Evolutionary conservation across 1,140 invertebrate genomes (phyloP).

Genomic region (Halictus rubicundus): DNA sequence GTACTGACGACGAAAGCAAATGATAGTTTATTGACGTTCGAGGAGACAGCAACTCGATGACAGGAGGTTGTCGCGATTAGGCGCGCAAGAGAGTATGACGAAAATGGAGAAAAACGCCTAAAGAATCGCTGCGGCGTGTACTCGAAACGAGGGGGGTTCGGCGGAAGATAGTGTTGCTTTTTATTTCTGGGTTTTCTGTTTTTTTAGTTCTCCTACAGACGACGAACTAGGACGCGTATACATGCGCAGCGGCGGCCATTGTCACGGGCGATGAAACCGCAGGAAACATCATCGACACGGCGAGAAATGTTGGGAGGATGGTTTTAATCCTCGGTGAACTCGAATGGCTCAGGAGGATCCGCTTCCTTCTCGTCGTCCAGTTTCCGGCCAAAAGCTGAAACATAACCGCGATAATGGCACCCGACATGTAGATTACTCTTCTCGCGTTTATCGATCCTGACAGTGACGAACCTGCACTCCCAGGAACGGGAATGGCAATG

Average conservation of each 20-base stretch:
- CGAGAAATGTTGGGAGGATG: neutral
- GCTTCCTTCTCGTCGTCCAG: conserved; percentile 97
- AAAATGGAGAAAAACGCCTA: neutral
- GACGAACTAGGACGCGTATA: neutral
- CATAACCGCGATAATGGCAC: conserved; percentile 17
- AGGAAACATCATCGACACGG: neutral
- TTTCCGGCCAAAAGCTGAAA: conserved; percentile 93
- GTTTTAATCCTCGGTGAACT: conserved; percentile 92
- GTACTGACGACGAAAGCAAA: neutral
- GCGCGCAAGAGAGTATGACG: neutral
- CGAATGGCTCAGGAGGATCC: conserved; percentile 97
- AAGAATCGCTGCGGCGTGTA: neutral
- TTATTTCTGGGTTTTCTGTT: neutral
- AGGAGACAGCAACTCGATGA: neutral
- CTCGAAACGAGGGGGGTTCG: neutral
- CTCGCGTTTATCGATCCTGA: no score
- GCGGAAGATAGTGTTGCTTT: neutral
- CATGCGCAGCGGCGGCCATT: neutral
- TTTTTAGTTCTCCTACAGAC: neutral
- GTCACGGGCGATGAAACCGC: no score
- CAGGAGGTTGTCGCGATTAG: neutral
- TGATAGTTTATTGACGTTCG: conserved; percentile 18
- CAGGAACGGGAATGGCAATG: neutral
- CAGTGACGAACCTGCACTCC: neutral
- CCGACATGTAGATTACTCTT: neutral